phyloP scores from a whole-genome alignment of 2,797 vertebrate genomes.

The Gastrophryne carolinensis region DNA sequence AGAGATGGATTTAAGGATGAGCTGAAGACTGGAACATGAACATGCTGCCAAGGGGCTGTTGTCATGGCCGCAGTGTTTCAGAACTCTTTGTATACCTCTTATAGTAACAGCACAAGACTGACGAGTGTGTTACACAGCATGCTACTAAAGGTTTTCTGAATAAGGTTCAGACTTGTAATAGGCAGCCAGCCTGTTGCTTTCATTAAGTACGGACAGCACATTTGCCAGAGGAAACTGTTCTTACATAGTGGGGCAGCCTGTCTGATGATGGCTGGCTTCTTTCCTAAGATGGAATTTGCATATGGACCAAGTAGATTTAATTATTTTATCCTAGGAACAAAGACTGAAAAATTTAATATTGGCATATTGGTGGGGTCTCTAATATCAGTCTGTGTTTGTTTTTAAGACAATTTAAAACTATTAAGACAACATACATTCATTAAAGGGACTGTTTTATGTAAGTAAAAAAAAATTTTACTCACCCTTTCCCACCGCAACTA shows the following conservation, averaged over 20 bases:
- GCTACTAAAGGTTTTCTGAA: not conserved
- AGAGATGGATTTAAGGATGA: slow-evolving; percentile 75
- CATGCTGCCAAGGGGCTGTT: slow-evolving; percentile 61
- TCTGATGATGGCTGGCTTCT: not conserved
- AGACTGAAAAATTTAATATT: not conserved
- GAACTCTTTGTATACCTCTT: slow-evolving; percentile 2
- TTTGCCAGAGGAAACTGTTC: slow-evolving; percentile 27
- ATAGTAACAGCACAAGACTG: slow-evolving; percentile 22
- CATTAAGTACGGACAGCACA: slow-evolving; percentile 11
- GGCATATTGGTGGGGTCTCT: not conserved
- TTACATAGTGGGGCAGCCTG: not conserved
- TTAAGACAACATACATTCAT: not conserved
- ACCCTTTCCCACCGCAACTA: too few species aligned
- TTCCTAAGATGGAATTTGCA: slow-evolving; percentile 21
- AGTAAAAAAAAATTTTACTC: too few species aligned
- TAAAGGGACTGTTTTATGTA: too few species aligned
- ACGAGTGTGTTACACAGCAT: not conserved
- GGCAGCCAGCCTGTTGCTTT: slow-evolving; percentile 7
- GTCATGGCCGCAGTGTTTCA: slow-evolving; percentile 11
- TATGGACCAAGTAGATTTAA: slow-evolving; percentile 1
- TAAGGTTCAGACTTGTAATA: not conserved
- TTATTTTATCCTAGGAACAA: slow-evolving; percentile 17
- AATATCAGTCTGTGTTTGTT: not conserved
- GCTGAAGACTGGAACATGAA: slow-evolving; percentile 63
- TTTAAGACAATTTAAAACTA: not conserved